Conservation (phyloP, 2,797 vertebrate species). For the Coccyzus lansbergi region DNA sequence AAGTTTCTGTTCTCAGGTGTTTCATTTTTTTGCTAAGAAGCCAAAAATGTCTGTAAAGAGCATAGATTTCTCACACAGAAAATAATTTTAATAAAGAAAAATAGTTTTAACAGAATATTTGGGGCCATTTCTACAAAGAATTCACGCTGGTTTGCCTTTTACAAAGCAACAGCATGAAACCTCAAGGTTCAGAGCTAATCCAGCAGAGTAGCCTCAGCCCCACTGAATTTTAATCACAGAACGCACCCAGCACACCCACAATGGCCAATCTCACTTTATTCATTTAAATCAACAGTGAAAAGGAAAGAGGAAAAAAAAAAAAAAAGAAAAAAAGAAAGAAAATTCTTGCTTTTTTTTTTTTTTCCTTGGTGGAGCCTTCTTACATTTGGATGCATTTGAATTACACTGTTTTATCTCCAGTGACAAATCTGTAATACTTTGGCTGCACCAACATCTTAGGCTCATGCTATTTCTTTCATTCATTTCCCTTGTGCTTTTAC, state of each 20-base stretch:
- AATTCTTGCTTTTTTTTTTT: neutral
- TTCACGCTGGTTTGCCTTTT: slow-evolving; percentile 3
- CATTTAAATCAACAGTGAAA: neutral
- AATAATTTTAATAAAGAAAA: slow-evolving; percentile 62
- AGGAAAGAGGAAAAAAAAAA: neutral
- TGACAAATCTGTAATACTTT: slow-evolving; percentile 43
- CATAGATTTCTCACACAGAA: neutral
- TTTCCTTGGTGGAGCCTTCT: neutral
- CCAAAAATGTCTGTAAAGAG: slow-evolving; percentile 8
- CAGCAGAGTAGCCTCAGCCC: neutral
- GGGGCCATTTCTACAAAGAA: neutral
- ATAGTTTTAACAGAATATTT: slow-evolving; percentile 26
- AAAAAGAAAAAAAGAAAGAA: neutral
- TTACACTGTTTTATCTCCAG: slow-evolving; percentile 28
- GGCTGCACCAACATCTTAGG: slow-evolving; percentile 25
- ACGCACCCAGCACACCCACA: neutral
- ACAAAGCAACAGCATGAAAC: slow-evolving; percentile 33
- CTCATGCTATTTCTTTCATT: slow-evolving; percentile 19
- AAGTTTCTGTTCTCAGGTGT: slow-evolving; percentile 38
- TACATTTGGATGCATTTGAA: slow-evolving; percentile 40
- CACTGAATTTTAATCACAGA: slow-evolving; percentile 48
- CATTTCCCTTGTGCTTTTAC: slow-evolving; percentile 44
- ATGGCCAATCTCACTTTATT: neutral
- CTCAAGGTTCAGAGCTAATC: slow-evolving; percentile 21
- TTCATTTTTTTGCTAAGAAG: slow-evolving; percentile 31